Percentiles rank a stretch among this genome's conserved stretches.
These are phyloP conservation scores for Podotricha telesiphe DNA, from an alignment of 2,888 invertebrate species.

Conservation along the genomic window DNA sequence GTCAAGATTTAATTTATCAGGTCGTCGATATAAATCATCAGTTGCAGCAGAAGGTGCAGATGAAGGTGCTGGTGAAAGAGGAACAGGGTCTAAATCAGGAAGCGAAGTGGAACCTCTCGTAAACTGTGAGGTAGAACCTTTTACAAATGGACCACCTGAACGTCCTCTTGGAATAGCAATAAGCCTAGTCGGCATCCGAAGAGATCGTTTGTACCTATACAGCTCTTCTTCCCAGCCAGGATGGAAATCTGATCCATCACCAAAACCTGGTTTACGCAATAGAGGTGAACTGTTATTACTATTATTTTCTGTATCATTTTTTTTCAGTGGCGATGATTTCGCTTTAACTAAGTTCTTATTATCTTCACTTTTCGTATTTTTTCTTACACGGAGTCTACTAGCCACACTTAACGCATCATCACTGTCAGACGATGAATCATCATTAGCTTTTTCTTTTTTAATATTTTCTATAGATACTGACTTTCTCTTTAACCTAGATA, in stretches of 20 bases:
- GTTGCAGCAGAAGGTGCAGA: slow-evolving; percentile 84
- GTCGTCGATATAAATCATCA: slow-evolving; percentile 80
- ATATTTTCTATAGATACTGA: slow-evolving; percentile 59
- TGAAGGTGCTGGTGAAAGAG: slow-evolving; percentile 87
- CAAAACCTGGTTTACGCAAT: slow-evolving; percentile 84
- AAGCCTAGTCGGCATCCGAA: slow-evolving; percentile 91
- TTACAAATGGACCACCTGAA: slow-evolving; percentile 82
- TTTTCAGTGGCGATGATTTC: slow-evolving; percentile 67
- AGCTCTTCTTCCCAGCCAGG: slow-evolving; percentile 94
- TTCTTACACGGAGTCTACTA: slow-evolving; percentile 74
- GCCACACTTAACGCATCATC: slow-evolving; percentile 70
- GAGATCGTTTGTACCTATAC: slow-evolving; percentile 90
- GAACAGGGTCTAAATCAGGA: slow-evolving; percentile 90
- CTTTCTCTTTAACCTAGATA: slow-evolving; percentile 63
- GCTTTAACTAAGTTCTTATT: slow-evolving; percentile 50
- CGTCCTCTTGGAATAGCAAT: slow-evolving; percentile 89
- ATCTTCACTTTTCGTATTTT: slow-evolving; percentile 77
- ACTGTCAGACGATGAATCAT: slow-evolving; percentile 70
- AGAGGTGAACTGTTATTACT: slow-evolving; percentile 67
- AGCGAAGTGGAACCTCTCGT: slow-evolving; percentile 89
- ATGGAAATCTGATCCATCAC: slow-evolving; percentile 88
- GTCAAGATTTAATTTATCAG: slow-evolving; percentile 79
- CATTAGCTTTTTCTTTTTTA: slow-evolving; percentile 65
- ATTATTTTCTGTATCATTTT: slow-evolving; percentile 60
- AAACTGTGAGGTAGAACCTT: slow-evolving; percentile 68